Evolutionary conservation across 2,888 invertebrate genomes (phyloP).

Genomic region (Sipunculus nudus): DNA sequence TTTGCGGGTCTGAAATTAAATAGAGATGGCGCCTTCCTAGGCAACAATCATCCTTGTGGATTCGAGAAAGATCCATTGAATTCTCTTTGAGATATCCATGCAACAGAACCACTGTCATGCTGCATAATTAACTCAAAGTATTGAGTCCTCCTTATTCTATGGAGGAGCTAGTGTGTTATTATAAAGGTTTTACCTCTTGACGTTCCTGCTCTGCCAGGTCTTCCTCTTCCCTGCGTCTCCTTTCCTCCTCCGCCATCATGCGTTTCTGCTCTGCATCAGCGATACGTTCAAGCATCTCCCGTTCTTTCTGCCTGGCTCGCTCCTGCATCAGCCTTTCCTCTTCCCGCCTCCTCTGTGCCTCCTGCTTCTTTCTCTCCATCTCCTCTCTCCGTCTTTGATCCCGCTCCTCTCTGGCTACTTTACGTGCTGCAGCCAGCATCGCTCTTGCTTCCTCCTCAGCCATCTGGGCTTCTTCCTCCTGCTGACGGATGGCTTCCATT

Average conservation of each 20-base stretch:
- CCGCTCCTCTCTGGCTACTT: constrained; percentile 49
- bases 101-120: no score
- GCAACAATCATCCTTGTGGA: no score
- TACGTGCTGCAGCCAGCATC: constrained; percentile 45
- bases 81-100: no score
- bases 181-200: constrained; percentile 30
- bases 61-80: no score
- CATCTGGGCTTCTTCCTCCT: constrained; percentile 49
- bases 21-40: no score
- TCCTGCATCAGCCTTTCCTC: constrained; percentile 49
- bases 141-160: not conserved
- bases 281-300: constrained; percentile 54
- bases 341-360: constrained; percentile 45
- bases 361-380: constrained; percentile 44
- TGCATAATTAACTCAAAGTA: not conserved
- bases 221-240: constrained; percentile 47
- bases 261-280: constrained; percentile 51
- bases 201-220: constrained; percentile 47
- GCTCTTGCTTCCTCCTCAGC: constrained; percentile 54
- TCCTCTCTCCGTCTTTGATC: constrained; percentile 49
- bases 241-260: constrained; percentile 48
- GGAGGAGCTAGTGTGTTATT: not conserved
- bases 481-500: constrained; percentile 45
- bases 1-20: no score
- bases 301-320: constrained; percentile 48